Conservation (phyloP, 2,888 invertebrate species). For the Ditylenchus weischeri region DNA sequence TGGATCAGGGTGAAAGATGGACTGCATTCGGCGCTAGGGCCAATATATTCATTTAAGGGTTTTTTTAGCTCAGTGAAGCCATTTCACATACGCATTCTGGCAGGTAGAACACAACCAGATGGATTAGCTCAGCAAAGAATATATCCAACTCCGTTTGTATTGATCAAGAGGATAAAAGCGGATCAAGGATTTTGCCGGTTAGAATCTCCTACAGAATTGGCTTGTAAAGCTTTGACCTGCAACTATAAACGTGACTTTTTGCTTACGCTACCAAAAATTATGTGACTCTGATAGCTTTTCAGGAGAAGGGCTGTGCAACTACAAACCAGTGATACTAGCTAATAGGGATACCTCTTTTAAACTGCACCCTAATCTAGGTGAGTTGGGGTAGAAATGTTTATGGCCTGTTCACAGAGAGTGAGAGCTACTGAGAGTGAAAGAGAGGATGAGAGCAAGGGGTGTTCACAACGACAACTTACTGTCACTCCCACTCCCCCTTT, state of each 20-base stretch:
- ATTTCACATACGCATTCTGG: constrained; percentile 33
- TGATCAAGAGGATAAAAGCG: constrained; percentile 41
- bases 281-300: constrained; percentile 1
- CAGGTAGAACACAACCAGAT: constrained; percentile 22
- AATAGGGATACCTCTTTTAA: constrained; percentile 30
- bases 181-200: constrained; percentile 46
- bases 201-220: constrained; percentile 47
- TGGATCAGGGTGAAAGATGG: no score
- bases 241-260: constrained; percentile 33
- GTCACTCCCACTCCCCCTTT: no score
- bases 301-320: constrained; percentile 30
- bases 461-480: no score
- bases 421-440: no score
- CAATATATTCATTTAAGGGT: not conserved
- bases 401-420: no score
- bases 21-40: no score
- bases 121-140: not conserved
- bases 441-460: no score
- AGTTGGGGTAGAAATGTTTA: no score
- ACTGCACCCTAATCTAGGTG: constrained; percentile 21
- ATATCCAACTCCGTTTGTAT: constrained; percentile 34
- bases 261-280: not conserved
- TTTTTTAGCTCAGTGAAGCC: constrained; percentile 30
- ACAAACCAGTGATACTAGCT: constrained; percentile 26
- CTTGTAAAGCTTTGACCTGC: constrained; percentile 49